phyloP scores from a whole-genome alignment of 1,140 invertebrate genomes.

The Sinella curviseta region DNA sequence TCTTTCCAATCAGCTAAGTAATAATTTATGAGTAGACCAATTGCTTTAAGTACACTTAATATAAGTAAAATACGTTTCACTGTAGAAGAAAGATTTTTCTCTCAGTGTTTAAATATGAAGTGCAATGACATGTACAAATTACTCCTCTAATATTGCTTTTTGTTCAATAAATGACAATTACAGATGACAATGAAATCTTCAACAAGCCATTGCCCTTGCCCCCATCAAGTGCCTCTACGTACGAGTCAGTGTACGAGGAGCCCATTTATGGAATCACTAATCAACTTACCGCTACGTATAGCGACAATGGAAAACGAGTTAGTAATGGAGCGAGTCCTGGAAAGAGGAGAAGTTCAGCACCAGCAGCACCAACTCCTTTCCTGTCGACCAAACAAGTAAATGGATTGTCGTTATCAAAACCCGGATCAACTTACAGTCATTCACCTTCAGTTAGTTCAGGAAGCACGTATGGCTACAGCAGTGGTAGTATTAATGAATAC shows the following conservation, averaged over 20 bases:
- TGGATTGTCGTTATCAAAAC: background rate
- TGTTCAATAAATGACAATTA: no score
- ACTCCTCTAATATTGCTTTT: no score
- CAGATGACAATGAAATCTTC: constrained; percentile 25
- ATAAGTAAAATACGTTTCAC: no score
- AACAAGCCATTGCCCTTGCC: constrained; percentile 26
- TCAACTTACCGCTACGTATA: background rate
- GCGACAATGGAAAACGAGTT: background rate
- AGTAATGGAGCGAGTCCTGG: background rate
- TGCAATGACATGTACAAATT: no score
- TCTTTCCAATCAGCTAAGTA: background rate
- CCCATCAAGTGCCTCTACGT: constrained; percentile 18
- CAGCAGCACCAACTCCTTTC: background rate
- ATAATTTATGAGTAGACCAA: no score
- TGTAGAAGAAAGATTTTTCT: no score
- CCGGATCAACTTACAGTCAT: constrained; percentile 3
- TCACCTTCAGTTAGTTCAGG: constrained; percentile 13
- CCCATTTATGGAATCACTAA: constrained; percentile 28
- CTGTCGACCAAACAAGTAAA: background rate
- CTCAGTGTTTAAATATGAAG: no score
- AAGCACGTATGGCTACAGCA: constrained; percentile 16
- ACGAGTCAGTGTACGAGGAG: constrained; percentile 20
- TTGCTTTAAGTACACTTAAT: no score
- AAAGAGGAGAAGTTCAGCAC: constrained; percentile 10
- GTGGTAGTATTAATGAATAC: constrained; percentile 16